These are phyloP conservation scores for Spodoptera frugiperda DNA, from an alignment of 1,140 invertebrate species.

Conservation along the genomic window DNA sequence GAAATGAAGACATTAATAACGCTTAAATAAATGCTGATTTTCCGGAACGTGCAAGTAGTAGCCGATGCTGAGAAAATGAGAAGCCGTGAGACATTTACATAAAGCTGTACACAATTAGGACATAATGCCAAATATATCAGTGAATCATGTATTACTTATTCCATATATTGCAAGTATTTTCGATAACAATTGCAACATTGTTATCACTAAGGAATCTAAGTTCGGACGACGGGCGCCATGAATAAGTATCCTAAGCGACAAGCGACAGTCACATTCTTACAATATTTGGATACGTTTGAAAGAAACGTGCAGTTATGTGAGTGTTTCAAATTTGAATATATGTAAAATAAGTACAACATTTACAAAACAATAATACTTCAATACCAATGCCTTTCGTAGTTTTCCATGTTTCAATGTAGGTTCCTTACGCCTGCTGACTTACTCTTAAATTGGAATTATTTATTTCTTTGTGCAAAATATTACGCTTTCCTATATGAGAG, in stretches of 20 bases:
- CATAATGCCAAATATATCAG: background rate
- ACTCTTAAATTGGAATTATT: too few relatives aligned
- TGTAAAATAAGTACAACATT: background rate
- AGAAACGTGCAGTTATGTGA: constrained; percentile 28
- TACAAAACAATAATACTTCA: background rate
- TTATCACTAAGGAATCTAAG: background rate
- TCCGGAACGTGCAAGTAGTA: constrained; percentile 27
- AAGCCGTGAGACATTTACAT: background rate
- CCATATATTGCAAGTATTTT: too few relatives aligned
- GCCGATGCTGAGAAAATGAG: constrained; percentile 11
- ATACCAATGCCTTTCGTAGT: background rate
- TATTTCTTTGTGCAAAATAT: too few relatives aligned
- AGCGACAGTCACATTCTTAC: background rate
- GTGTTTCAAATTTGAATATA: background rate
- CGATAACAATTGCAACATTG: background rate
- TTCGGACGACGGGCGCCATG: background rate
- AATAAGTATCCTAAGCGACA: background rate
- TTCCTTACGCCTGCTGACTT: too few relatives aligned
- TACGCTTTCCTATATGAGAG: background rate
- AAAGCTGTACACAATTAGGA: background rate
- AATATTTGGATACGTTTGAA: constrained; percentile 15
- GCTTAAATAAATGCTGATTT: constrained; percentile 34
- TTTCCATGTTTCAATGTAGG: background rate
- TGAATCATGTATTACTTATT: too few relatives aligned
- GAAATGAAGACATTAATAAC: constrained; percentile 42